Conservation (phyloP, 2,888 invertebrate species). For the Stenichneumon culpator region DNA sequence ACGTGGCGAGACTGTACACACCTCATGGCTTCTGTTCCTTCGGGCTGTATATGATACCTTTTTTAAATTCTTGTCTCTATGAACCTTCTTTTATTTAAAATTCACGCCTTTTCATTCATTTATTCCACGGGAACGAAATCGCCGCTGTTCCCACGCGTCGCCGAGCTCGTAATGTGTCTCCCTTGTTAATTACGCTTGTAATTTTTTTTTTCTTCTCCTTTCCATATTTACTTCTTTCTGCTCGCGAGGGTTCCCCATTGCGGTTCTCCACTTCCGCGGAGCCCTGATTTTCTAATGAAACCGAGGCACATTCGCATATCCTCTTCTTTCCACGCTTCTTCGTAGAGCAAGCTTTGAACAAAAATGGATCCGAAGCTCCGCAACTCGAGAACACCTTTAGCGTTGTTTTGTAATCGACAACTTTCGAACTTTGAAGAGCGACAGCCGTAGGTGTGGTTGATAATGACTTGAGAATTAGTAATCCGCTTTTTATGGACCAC, state of each 20-base stretch:
- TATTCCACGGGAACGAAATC: conserved; percentile 70
- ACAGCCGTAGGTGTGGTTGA: neutral
- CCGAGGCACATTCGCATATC: conserved; percentile 26
- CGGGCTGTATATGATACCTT: neutral
- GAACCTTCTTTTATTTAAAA: conserved; percentile 32
- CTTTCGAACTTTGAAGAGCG: neutral
- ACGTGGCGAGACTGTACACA: neutral
- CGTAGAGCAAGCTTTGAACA: neutral
- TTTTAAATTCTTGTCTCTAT: conserved; percentile 3
- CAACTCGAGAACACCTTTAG: neutral
- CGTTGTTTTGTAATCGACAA: neutral
- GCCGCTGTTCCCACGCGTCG: conserved; percentile 70
- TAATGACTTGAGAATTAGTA: conserved; percentile 1
- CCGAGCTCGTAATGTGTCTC: conserved; percentile 54
- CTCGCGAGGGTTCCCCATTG: conserved; percentile 19
- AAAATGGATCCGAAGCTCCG: neutral
- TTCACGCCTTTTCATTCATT: conserved; percentile 72
- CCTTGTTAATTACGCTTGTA: conserved; percentile 60
- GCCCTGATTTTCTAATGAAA: conserved; percentile 58
- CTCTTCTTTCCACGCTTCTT: conserved; percentile 1
- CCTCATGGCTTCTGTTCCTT: conserved; percentile 10
- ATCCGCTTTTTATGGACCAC: neutral
- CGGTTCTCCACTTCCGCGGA: conserved; percentile 57
- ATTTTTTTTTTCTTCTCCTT: conserved; percentile 50
- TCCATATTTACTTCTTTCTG: conserved; percentile 22